Percentiles rank a stretch among this genome's conserved stretches.
Conservation (phyloP, 2,888 invertebrate genomes). For the Tinea trinotella region DNA sequence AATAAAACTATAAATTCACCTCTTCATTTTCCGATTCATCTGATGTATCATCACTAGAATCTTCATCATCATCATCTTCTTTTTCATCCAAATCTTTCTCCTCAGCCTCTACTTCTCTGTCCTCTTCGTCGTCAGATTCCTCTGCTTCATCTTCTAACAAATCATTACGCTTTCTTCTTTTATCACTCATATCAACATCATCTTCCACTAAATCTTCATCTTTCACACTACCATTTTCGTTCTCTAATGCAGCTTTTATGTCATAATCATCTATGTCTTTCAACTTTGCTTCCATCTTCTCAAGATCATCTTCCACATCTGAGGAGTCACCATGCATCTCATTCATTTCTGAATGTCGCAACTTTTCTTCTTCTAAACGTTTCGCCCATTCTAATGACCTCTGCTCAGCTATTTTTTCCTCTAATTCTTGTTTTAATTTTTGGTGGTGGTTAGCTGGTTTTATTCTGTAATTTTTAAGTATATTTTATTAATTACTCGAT, state of each 20-base stretch:
- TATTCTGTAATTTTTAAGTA: constrained; percentile 36
- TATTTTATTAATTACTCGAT: constrained; percentile 20
- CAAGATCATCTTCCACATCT: constrained; percentile 46
- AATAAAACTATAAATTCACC: not conserved
- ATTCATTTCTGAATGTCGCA: constrained; percentile 52
- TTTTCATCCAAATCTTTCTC: constrained; percentile 26
- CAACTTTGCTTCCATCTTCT: constrained; percentile 51
- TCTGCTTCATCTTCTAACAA: constrained; percentile 66
- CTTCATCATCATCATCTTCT: constrained; percentile 27
- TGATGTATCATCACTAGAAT: constrained; percentile 31
- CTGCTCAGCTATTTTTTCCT: constrained; percentile 79
- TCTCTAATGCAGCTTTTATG: constrained; percentile 40
- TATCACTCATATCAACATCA: constrained; percentile 46
- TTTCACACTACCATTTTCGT: constrained; percentile 62
- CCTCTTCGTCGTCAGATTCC: constrained; percentile 48
- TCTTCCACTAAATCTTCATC: constrained; percentile 56
- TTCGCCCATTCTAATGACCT: constrained; percentile 80
- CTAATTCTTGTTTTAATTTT: constrained; percentile 80
- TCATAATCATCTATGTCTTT: constrained; percentile 33
- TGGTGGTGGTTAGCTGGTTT: constrained; percentile 80
- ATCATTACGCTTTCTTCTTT: constrained; percentile 50
- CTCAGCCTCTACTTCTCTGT: constrained; percentile 20
- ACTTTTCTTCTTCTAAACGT: constrained; percentile 66
- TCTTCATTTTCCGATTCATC: constrained; percentile 39
- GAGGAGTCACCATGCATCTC: constrained; percentile 40